Percentiles rank a stretch among this genome's conserved stretches.
Evolutionary conservation across 2,113 vertebrate genomes (phyloP).

Genomic region (Emydura subglobosa): DNA sequence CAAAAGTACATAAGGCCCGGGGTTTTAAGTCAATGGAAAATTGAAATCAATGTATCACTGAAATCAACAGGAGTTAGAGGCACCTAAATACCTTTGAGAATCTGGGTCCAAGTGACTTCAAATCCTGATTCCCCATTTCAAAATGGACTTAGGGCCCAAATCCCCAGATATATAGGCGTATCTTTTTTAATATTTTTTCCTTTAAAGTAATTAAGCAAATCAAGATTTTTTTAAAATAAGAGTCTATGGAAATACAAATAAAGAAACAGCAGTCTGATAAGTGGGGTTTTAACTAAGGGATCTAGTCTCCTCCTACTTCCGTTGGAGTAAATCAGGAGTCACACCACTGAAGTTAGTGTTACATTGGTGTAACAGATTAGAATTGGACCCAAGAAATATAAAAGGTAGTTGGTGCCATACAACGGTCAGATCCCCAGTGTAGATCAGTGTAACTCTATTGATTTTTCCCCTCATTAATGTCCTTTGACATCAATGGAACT

Average conservation of each 20-base stretch:
- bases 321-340: constrained; percentile 41
- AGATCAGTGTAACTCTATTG: background rate
- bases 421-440: background rate
- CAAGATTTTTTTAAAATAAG: background rate
- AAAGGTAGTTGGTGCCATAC: background rate
- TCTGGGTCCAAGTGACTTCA: background rate
- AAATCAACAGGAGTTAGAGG: too few relatives aligned
- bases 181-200: constrained; percentile 60
- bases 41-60: too few relatives aligned
- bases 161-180: constrained; percentile 63
- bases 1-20: background rate
- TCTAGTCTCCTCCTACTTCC: constrained; percentile 44
- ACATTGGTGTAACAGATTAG: background rate
- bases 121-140: constrained; percentile 51
- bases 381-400: constrained; percentile 9
- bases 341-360: background rate
- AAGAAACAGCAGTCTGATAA: background rate
- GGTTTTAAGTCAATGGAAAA: background rate
- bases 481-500: background rate
- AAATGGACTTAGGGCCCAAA: constrained; percentile 61
- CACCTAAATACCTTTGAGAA: too few relatives aligned
- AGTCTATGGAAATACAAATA: background rate
- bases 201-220: constrained; percentile 69
- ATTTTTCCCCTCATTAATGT: background rate
- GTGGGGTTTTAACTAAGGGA: constrained; percentile 18